Conservation (phyloP, 35 echinoderm and acorn worm genomes). For the Stichopus chloronotus region DNA sequence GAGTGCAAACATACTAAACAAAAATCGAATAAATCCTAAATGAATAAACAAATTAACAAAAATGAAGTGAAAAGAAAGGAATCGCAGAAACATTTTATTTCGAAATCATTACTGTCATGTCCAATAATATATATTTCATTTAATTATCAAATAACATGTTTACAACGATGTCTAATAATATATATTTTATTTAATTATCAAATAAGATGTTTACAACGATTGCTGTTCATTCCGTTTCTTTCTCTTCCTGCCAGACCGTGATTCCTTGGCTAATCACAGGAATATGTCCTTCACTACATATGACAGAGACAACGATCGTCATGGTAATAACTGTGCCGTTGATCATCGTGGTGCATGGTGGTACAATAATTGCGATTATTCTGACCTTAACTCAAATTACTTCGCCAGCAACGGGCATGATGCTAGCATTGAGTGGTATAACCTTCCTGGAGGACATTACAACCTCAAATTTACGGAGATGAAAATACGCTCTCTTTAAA, state of each 20-base stretch:
- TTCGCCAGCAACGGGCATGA: neutral
- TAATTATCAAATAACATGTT: no score
- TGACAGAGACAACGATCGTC: neutral
- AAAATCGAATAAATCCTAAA: no score
- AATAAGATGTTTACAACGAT: no score
- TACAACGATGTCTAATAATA: no score
- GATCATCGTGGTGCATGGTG: neutral
- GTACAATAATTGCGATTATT: constrained; percentile 2
- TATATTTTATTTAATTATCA: no score
- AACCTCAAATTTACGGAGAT: constrained; percentile 14
- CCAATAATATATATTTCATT: no score
- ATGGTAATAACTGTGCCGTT: neutral
- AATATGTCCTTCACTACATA: neutral
- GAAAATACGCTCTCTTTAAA: neutral
- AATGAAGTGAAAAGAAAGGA: no score
- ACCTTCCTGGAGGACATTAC: neutral
- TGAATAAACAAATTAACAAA: no score
- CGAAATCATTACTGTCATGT: no score
- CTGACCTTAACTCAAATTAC: constrained; percentile 67
- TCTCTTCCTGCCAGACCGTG: neutral
- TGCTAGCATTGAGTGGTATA: neutral
- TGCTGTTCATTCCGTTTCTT: neutral
- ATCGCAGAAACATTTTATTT: no score
- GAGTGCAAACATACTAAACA: no score
- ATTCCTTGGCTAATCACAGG: constrained; percentile 16